Percentiles rank a stretch among this genome's conserved stretches.
Conservation (phyloP, 2,797 vertebrate genomes). For the Heteromormyrus szaboi region DNA sequence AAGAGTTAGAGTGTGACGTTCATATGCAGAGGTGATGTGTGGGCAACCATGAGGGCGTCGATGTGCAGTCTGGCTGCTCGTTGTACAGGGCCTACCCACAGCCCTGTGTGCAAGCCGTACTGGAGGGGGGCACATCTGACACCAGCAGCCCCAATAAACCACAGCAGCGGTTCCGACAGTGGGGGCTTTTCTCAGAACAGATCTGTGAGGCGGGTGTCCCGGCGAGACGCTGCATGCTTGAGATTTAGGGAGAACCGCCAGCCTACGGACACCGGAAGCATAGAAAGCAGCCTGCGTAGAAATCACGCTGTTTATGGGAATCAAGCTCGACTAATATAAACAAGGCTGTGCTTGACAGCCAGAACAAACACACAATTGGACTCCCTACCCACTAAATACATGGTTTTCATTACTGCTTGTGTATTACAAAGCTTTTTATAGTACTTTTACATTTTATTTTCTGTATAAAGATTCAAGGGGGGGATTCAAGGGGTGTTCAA, state of each 20-base stretch:
- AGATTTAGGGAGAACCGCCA: background rate
- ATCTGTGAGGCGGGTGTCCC: background rate
- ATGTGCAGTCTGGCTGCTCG: background rate
- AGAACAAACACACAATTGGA: background rate
- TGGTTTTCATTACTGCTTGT: background rate
- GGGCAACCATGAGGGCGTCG: background rate
- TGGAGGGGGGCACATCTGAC: background rate
- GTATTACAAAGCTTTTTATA: background rate
- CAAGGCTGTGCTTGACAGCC: background rate
- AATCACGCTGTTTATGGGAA: background rate
- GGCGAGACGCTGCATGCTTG: background rate
- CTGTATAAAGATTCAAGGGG: background rate
- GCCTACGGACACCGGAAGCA: background rate
- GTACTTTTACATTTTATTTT: background rate
- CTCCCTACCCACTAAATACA: background rate
- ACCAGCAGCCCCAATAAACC: background rate
- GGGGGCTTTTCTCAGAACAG: background rate
- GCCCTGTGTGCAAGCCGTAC: background rate
- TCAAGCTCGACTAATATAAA: background rate
- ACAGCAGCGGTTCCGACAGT: background rate
- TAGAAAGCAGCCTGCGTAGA: background rate
- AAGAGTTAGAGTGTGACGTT: background rate
- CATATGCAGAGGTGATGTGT: background rate
- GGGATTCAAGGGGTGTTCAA: background rate
- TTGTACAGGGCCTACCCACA: background rate